Percentiles rank a stretch among this genome's conserved stretches.
phyloP scores from a whole-genome alignment of 2,113 vertebrate genomes.

The Dendropsophus ebraccatus region DNA sequence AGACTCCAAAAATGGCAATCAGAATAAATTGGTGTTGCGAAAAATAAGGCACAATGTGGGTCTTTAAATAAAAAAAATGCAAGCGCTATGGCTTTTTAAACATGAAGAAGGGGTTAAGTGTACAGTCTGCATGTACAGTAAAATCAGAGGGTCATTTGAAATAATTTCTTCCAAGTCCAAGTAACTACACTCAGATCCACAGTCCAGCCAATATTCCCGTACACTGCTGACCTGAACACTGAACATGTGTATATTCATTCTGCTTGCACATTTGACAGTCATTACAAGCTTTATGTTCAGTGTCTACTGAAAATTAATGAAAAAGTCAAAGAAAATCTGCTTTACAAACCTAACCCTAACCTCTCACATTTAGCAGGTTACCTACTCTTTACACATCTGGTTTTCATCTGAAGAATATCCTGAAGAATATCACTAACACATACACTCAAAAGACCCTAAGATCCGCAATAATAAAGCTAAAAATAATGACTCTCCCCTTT shows the following conservation, averaged over 20 bases:
- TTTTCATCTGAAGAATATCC: conserved; percentile 72
- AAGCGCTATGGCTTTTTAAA: too few species aligned
- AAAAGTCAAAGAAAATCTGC: conserved; percentile 62
- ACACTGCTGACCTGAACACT: not conserved
- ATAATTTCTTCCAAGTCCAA: not conserved
- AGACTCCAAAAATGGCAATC: too few species aligned
- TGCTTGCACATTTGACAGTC: conserved; percentile 16
- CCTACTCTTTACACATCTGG: conserved; percentile 68
- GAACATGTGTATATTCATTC: not conserved
- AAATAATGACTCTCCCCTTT: conserved; percentile 66
- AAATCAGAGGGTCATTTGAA: not conserved
- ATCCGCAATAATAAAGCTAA: conserved; percentile 46
- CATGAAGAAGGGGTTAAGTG: too few species aligned
- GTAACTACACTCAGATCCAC: not conserved
- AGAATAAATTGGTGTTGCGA: too few species aligned
- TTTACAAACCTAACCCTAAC: conserved; percentile 67
- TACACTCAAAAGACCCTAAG: conserved; percentile 66
- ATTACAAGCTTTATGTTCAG: conserved; percentile 3
- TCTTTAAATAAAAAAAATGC: too few species aligned
- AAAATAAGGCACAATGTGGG: too few species aligned
- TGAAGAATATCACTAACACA: conserved; percentile 74
- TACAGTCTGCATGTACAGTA: too few species aligned
- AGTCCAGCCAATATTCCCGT: not conserved
- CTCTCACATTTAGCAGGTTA: conserved; percentile 60
- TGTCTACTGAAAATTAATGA: conserved; percentile 28